phyloP scores from a whole-genome alignment of 2,113 vertebrate genomes.

The Sphaerodactylus townsendi region DNA sequence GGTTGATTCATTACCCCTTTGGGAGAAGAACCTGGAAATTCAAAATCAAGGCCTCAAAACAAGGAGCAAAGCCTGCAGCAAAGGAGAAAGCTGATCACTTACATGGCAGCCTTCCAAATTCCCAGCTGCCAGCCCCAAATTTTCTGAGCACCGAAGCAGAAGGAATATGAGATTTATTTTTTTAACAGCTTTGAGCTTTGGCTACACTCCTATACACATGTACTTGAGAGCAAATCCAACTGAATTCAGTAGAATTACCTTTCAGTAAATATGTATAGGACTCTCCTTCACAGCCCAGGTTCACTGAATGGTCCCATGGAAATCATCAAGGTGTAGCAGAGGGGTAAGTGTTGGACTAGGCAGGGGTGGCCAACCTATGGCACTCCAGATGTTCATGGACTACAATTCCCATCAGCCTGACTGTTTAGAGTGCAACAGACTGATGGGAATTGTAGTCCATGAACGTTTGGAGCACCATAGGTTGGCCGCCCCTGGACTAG shows the following conservation, averaged over 20 bases:
- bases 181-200: background rate
- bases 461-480: no score
- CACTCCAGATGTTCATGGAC: no score
- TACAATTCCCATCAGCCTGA: no score
- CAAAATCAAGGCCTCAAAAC: background rate
- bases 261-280: background rate
- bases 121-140: background rate
- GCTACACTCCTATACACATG: no score
- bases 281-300: background rate
- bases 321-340: background rate
- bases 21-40: background rate
- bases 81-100: background rate
- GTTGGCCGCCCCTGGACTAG: no score
- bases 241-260: background rate
- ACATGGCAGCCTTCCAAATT: background rate
- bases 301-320: background rate
- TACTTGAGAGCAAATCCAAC: background rate
- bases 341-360: no score
- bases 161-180: background rate
- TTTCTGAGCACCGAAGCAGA: background rate
- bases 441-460: no score
- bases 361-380: no score
- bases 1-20: background rate
- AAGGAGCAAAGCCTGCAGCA: background rate
- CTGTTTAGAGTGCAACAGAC: no score